These are phyloP conservation scores for Parazoanthus swiftii DNA, from an alignment of 92 coral and sea anemone species.

Conservation along the genomic window DNA sequence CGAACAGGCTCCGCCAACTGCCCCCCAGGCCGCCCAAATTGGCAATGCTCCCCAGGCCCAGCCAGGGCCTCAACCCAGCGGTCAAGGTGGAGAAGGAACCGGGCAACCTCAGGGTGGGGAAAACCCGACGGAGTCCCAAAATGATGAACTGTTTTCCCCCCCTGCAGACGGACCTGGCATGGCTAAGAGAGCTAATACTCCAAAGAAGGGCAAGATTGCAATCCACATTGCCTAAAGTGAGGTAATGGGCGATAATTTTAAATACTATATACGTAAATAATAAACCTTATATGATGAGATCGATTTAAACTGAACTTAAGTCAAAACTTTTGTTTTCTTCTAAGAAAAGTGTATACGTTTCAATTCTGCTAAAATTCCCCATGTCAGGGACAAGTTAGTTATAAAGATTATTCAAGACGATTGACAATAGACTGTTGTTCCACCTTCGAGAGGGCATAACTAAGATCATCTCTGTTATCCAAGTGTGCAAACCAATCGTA, in stretches of 20 bases:
- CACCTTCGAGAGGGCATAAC: too few relatives aligned
- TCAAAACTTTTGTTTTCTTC: too few relatives aligned
- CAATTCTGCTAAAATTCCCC: too few relatives aligned
- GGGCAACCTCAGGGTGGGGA: slow-evolving; percentile 3
- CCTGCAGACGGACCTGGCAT: slow-evolving; percentile 23
- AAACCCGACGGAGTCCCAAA: neutral
- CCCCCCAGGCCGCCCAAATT: neutral
- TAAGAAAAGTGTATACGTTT: too few relatives aligned
- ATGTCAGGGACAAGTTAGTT: too few relatives aligned
- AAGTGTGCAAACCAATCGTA: too few relatives aligned
- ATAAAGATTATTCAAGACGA: too few relatives aligned
- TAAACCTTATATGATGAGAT: too few relatives aligned
- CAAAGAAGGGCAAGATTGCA: neutral
- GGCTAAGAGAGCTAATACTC: neutral
- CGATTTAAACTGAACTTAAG: too few relatives aligned
- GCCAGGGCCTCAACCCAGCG: neutral
- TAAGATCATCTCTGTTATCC: too few relatives aligned
- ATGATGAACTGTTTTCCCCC: slow-evolving; percentile 32
- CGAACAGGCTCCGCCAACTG: neutral
- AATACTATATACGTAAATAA: too few relatives aligned
- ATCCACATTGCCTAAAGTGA: neutral
- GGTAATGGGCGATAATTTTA: neutral
- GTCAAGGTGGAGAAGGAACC: slow-evolving; percentile 1
- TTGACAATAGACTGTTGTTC: too few relatives aligned
- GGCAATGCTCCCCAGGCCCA: neutral